Base-by-base conservation (phyloP, 2,797 vertebrate genomes). In the Acanthornis magna region DNA sequence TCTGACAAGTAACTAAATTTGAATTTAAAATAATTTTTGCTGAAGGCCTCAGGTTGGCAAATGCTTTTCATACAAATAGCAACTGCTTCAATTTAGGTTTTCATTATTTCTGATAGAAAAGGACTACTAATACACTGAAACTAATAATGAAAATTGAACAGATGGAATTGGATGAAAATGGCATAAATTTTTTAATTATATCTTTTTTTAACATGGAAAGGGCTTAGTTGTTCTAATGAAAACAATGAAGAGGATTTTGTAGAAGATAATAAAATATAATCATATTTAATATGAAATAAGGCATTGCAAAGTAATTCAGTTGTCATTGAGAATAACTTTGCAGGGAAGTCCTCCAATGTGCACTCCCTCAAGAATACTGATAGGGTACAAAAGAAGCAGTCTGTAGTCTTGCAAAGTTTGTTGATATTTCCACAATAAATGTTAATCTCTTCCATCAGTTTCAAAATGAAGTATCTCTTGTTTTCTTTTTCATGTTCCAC, bases 41-140 rank as follows among this genome's bases (percentile, higher is more conserved):
- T 90, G 66, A 90, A 91, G 74, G 7, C 13, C 19, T 70, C 50
- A 14, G 5, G 7, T 54, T 76, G 30, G 16, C 11, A 76, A 71
- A 84, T 61, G 22, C 0, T 53, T 81, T 88, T 90, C 81, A 38
- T 22, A 43, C 54, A 67, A 83, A 75, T 86, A 94, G 34, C 25
- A 90, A 79, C 10, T 57, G 17, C 7, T 91, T 88, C 62, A 63
- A 30, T 68, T 83, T 85, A 72, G 12, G 2, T 85, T 91, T 94
- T 91, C 50, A 29, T 94, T 91, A 80, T 87, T 94, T 88, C 60
- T 67, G 21, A n/a, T 83, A 54, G 17, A 80, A 79, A 82, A 83
- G 19, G 70, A 38, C n/a, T 61, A 60, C 23, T 76, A 54, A 82
- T 71, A 71, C 55, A 55, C 12, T 81, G 74, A 3, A 89, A 76